Conservation (phyloP, 2,113 vertebrate genomes). For the Platycercus adscitus region DNA sequence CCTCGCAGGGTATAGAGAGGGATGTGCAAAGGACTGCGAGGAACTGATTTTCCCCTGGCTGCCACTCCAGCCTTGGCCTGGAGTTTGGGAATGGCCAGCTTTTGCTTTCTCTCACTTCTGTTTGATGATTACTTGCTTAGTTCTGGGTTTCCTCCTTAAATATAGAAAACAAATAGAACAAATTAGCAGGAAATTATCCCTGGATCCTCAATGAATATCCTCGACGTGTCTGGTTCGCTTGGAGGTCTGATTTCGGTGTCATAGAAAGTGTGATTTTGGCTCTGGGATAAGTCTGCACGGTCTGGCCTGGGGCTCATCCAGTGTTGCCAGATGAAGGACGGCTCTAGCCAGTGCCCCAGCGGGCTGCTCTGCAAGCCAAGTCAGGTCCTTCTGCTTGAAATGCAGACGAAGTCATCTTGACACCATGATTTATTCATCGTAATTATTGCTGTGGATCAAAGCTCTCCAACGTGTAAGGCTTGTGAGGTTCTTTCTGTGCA, state of each 20-base stretch:
- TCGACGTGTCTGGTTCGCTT: neutral
- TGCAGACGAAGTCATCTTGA: neutral
- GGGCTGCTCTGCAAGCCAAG: neutral
- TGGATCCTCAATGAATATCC: neutral
- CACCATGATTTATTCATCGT: neutral
- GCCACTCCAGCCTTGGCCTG: neutral
- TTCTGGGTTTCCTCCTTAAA: neutral
- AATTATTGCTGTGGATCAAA: neutral
- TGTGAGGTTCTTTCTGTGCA: neutral
- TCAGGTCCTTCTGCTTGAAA: neutral
- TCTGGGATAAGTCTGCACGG: neutral
- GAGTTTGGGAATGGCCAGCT: neutral
- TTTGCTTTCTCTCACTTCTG: neutral
- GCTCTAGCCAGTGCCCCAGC: neutral
- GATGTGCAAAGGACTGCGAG: neutral
- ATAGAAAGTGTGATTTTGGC: neutral
- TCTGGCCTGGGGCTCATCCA: fast-evolving
- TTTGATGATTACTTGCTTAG: neutral
- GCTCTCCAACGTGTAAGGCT: neutral
- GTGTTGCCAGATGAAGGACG: neutral
- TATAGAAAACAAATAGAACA: neutral
- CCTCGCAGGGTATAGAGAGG: fast-evolving
- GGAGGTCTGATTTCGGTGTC: neutral
- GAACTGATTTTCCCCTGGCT: neutral
- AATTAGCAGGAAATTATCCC: neutral